phyloP scores from a whole-genome alignment of 2,888 invertebrate genomes.

The Ochropacha duplaris region DNA sequence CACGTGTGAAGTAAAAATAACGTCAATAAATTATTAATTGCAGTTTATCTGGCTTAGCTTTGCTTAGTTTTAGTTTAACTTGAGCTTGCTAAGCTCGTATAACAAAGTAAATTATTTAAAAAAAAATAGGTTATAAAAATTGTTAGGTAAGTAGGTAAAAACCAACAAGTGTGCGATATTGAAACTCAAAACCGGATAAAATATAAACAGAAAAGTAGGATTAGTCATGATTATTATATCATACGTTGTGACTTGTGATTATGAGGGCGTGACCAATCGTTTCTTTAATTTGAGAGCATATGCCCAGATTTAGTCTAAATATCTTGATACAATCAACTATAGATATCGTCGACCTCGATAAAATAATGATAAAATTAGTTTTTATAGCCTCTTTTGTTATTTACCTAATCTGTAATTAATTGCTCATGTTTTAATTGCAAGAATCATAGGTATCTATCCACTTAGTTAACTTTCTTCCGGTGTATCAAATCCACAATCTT shows the following conservation, averaged over 20 bases:
- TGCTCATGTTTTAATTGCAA: constrained; percentile 23
- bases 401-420: constrained; percentile 18
- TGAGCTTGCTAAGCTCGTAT: no score
- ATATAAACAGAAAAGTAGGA: background rate
- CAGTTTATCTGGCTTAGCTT: no score
- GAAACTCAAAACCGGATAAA: background rate
- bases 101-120: no score
- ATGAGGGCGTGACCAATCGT: background rate
- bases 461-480: constrained; percentile 30
- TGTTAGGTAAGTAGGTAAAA: background rate
- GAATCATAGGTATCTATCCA: constrained; percentile 30
- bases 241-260: background rate
- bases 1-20: no score
- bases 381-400: constrained; percentile 38
- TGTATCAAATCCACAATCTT: constrained; percentile 25
- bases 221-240: background rate
- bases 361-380: background rate
- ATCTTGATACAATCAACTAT: background rate
- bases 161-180: background rate
- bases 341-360: background rate
- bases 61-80: no score
- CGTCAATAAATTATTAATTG: no score
- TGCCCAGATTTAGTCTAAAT: background rate
- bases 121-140: no score
- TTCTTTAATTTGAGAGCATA: background rate